Conservation (phyloP, 1,140 invertebrate species). For the Hylaeus anthracinus region DNA sequence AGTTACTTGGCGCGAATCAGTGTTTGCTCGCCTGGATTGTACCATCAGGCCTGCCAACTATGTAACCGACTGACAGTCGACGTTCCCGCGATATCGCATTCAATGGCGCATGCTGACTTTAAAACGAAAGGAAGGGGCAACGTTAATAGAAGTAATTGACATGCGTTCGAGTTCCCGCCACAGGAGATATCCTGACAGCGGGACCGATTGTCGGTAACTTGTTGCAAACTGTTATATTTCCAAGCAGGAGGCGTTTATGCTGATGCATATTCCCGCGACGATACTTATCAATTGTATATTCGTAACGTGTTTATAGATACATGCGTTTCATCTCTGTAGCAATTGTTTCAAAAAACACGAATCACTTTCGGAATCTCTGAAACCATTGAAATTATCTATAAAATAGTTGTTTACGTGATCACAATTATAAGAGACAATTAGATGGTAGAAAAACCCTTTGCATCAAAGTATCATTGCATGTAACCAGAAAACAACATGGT, state of each 20-base stretch:
- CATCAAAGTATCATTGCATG: no score
- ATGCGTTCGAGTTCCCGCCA: slow-evolving; percentile 17
- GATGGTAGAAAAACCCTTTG: no score
- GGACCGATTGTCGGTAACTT: slow-evolving; percentile 45
- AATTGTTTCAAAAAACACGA: no score
- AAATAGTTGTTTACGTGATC: no score
- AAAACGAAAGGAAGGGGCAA: slow-evolving; percentile 9
- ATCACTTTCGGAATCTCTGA: no score
- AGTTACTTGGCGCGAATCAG: slow-evolving; percentile 47
- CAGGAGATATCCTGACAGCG: not conserved
- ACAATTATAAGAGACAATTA: no score
- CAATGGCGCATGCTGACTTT: not conserved
- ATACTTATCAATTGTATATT: not conserved
- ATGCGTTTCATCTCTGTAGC: no score
- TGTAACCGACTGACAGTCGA: not conserved
- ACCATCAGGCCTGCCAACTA: slow-evolving; percentile 39
- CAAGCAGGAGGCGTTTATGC: slow-evolving; percentile 23
- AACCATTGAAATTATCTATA: no score
- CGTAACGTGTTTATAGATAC: not conserved
- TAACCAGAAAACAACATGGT: no score
- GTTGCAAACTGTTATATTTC: slow-evolving; percentile 10
- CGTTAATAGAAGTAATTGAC: slow-evolving; percentile 35
- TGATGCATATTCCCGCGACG: no score
- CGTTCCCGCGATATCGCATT: not conserved
- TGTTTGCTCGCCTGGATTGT: slow-evolving; percentile 24